Conservation (phyloP, 2,113 vertebrate species). For the Pterophyllum scalare region DNA sequence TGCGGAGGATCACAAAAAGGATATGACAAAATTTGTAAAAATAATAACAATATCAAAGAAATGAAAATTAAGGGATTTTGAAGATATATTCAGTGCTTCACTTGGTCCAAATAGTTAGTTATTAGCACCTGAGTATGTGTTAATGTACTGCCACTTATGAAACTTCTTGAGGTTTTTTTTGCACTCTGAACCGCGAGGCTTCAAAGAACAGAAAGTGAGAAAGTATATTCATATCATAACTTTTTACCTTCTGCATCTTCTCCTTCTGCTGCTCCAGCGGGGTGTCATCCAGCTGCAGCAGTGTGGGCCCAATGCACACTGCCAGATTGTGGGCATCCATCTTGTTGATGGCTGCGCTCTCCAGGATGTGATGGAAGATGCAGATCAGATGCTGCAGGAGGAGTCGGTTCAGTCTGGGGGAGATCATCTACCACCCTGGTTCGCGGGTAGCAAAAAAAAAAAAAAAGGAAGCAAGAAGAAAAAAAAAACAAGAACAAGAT, state of each 20-base stretch:
- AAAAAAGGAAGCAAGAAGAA: no score
- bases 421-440: conserved; percentile 85
- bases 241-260: conserved; percentile 82
- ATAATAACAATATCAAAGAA: not conserved
- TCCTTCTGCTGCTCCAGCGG: conserved; percentile 81
- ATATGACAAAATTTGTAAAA: not conserved
- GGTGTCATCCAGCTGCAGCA: conserved; percentile 83
- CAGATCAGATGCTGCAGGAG: conserved; percentile 83
- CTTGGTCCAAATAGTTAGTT: not conserved
- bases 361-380: conserved; percentile 83
- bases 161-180: conserved; percentile 71
- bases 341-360: conserved; percentile 82
- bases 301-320: conserved; percentile 89
- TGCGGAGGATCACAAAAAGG: conserved; percentile 62
- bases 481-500: conserved; percentile 34
- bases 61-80: not conserved
- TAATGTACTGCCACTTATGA: not conserved
- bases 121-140: not conserved
- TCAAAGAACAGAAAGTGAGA: conserved; percentile 44
- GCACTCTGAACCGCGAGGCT: conserved; percentile 47
- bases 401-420: conserved; percentile 83
- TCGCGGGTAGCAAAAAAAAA: not conserved
- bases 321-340: conserved; percentile 93
- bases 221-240: conserved; percentile 35
- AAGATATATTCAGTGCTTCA: not conserved